These are phyloP conservation scores for Mystacides longicornis DNA, from an alignment of 2,888 invertebrate species.

Conservation along the genomic window DNA sequence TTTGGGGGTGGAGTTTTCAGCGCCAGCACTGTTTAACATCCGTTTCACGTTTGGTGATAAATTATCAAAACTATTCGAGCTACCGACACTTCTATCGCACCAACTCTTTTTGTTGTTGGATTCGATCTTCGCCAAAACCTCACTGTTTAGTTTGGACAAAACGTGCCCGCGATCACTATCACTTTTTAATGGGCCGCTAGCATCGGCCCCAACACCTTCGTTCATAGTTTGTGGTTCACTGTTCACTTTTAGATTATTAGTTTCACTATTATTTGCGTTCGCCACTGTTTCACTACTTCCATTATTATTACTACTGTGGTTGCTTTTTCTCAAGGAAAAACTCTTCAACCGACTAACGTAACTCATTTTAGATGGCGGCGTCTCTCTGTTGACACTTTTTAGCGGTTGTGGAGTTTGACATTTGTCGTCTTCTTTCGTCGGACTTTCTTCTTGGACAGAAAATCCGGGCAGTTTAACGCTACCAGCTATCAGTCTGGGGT, in stretches of 20 bases:
- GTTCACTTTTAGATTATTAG: too few relatives aligned
- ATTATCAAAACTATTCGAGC: constrained; percentile 43
- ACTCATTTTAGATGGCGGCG: constrained; percentile 17
- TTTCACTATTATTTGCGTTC: constrained; percentile 1
- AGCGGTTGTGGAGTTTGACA: not conserved
- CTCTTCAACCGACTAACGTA: constrained; percentile 25
- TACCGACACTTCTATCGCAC: constrained; percentile 29
- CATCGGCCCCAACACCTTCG: constrained; percentile 11
- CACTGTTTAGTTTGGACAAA: constrained; percentile 22
- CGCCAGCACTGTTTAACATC: constrained; percentile 50
- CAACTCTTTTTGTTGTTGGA: constrained; percentile 25
- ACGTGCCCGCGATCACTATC: constrained; percentile 10
- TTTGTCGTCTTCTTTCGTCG: not conserved
- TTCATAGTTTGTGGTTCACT: constrained; percentile 7
- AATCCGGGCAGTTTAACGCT: constrained; percentile 40
- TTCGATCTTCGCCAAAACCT: constrained; percentile 26
- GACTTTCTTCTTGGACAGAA: constrained; percentile 30
- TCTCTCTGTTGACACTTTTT: constrained; percentile 6
- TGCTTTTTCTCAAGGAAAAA: constrained; percentile 20
- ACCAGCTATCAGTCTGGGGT: constrained; percentile 38
- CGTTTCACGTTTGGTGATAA: constrained; percentile 56
- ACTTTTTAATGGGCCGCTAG: not conserved
- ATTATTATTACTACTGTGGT: constrained; percentile 6
- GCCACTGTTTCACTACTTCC: constrained; percentile 5
- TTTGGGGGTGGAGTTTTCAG: constrained; percentile 29